These are phyloP conservation scores for Alethe diademata DNA, from an alignment of 2,113 vertebrate genomes.

Conservation along the genomic window DNA sequence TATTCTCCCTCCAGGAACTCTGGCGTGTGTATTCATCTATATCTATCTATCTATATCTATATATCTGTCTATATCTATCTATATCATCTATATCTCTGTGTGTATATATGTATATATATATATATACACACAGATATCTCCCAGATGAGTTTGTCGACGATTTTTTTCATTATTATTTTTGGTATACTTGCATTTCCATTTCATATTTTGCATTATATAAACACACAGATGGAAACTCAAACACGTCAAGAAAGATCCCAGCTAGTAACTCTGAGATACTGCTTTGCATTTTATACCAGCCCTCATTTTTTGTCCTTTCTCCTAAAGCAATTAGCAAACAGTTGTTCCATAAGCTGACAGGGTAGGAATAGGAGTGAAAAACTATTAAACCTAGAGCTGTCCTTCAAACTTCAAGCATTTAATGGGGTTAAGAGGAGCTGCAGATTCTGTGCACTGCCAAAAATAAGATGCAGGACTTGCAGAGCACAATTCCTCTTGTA, in stretches of 20 bases:
- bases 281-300: not conserved
- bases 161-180: not conserved
- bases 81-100: too few species aligned
- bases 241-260: not conserved
- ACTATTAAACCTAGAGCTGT: not conserved
- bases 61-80: too few species aligned
- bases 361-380: not conserved
- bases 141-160: not conserved
- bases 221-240: not conserved
- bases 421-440: not conserved
- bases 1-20: not conserved
- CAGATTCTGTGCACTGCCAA: not conserved
- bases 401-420: not conserved
- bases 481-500: not conserved
- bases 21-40: not conserved
- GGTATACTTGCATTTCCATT: not conserved
- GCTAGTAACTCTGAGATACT: not conserved
- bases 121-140: accelerated
- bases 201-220: not conserved
- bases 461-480: not conserved
- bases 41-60: not conserved
- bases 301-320: not conserved
- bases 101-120: not conserved
- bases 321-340: not conserved
- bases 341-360: not conserved